These are phyloP conservation scores for Poecilia velifera DNA, from an alignment of 2,797 vertebrate species.

Conservation along the genomic window DNA sequence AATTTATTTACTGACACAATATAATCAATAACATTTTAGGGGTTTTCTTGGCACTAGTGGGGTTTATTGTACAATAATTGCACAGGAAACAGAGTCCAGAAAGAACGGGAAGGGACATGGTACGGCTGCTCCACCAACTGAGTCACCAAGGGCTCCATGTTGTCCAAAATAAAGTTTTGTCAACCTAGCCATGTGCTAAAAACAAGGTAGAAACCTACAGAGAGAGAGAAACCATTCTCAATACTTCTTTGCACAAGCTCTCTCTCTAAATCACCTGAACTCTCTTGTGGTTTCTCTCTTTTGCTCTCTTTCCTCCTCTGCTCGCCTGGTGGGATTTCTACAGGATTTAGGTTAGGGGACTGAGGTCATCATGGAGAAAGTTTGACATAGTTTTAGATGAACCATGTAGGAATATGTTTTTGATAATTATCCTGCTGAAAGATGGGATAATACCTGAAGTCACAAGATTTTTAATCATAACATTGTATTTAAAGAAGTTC, in stretches of 20 bases:
- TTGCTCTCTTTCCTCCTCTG: not conserved
- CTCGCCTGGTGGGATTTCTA: not conserved
- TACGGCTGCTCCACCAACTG: not conserved
- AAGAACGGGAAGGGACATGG: not conserved
- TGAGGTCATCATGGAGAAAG: not conserved
- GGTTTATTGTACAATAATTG: not conserved
- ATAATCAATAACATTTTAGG: not conserved
- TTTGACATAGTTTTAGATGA: not conserved
- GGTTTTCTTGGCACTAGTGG: not conserved
- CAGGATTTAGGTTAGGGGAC: not conserved
- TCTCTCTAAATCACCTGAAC: not conserved
- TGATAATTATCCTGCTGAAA: not conserved
- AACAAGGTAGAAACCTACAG: not conserved
- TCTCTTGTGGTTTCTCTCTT: not conserved
- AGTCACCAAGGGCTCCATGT: not conserved
- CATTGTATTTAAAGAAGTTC: not conserved
- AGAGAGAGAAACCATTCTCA: not conserved
- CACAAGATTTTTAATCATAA: not conserved
- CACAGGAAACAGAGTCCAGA: not conserved
- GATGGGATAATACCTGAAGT: not conserved
- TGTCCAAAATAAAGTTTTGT: not conserved
- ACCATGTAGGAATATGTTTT: not conserved
- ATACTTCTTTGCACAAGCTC: not conserved
- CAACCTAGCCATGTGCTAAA: not conserved
- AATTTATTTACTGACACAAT: not conserved